A percentile compares a stretch with the other conserved stretches of the same genome.
Conservation (phyloP, 2,113 vertebrate genomes). For the Pomatorhinus ruficollis region DNA sequence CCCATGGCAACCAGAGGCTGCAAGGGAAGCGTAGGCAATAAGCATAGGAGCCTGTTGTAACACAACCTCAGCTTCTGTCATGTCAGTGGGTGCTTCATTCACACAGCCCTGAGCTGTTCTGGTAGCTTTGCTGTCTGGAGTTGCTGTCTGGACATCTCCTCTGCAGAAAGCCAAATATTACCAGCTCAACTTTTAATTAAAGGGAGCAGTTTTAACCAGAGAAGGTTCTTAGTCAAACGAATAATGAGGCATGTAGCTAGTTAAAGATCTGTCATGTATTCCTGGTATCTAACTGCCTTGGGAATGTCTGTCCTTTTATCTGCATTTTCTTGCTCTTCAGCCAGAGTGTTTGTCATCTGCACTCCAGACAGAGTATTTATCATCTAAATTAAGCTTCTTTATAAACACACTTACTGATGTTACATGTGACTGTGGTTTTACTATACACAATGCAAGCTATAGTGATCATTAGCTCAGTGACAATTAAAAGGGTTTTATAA, state of each 20-base stretch:
- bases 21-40: neutral
- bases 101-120: neutral
- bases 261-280: neutral
- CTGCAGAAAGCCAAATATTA: neutral
- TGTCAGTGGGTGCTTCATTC: neutral
- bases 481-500: neutral
- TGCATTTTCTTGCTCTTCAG: neutral
- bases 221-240: neutral
- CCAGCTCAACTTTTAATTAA: neutral
- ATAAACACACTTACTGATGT: neutral
- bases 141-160: neutral
- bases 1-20: constrained; percentile 24
- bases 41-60: neutral
- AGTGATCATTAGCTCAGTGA: neutral
- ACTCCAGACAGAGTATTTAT: neutral
- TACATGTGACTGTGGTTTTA: neutral
- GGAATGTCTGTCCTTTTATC: neutral
- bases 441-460: neutral
- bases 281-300: neutral
- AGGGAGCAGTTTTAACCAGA: neutral
- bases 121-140: neutral
- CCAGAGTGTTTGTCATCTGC: neutral
- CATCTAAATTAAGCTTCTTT: neutral
- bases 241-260: neutral
- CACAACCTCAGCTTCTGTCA: neutral